These are phyloP conservation scores for Zaprionus ghesquierei DNA, from an alignment of 1,140 invertebrate species.

Conservation along the genomic window DNA sequence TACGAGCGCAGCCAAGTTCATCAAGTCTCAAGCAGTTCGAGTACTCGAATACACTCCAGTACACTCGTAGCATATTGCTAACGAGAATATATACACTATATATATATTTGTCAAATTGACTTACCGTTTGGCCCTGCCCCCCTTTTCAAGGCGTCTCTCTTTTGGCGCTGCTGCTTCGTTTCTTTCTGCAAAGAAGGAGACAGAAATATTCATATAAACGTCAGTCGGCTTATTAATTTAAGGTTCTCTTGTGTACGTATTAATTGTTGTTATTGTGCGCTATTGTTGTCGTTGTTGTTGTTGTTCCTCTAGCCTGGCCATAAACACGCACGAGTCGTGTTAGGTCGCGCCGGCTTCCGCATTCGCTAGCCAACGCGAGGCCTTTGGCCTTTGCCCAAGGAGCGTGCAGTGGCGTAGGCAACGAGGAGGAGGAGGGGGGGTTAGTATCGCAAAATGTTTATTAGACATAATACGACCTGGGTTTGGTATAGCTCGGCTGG, in stretches of 20 bases:
- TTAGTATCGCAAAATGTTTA: constrained; percentile 65
- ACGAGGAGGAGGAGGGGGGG: background rate
- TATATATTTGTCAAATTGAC: constrained; percentile 30
- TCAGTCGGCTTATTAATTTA: constrained; percentile 68
- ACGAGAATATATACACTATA: background rate
- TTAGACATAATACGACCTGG: constrained; percentile 64
- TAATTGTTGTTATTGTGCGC: constrained; percentile 66
- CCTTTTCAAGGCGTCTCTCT: constrained; percentile 3
- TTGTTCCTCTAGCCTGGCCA: constrained; percentile 34
- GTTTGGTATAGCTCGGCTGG: background rate
- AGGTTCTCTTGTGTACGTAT: constrained; percentile 54
- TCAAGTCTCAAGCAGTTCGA: background rate
- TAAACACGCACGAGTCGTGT: constrained; percentile 77
- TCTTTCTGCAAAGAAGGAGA: constrained; percentile 3
- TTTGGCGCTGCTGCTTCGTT: background rate
- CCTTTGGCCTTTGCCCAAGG: constrained; percentile 34
- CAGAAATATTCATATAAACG: constrained; percentile 26
- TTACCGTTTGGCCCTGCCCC: constrained; percentile 16
- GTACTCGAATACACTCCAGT: background rate
- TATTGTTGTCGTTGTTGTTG: constrained; percentile 20
- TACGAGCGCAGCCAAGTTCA: background rate
- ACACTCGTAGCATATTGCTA: constrained; percentile 12
- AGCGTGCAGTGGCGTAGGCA: constrained; percentile 7
- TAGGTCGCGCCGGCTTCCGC: constrained; percentile 69
- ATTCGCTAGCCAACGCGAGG: constrained; percentile 15